Conservation (phyloP, 30 jellyfish, hydroid and myxozoan species). For the Cassiopea xamachana region DNA sequence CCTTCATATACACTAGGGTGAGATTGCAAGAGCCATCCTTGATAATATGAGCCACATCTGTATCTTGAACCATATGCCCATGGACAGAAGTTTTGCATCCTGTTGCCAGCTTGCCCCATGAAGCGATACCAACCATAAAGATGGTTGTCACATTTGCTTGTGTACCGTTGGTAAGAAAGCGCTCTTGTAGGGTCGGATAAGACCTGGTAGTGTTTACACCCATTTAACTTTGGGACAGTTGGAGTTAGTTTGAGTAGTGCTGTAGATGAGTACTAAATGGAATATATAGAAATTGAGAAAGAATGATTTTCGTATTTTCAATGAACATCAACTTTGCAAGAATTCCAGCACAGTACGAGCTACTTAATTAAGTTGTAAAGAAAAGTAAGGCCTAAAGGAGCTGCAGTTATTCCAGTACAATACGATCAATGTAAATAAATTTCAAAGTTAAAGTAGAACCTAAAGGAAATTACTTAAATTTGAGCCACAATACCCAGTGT, state of each 20-base stretch:
- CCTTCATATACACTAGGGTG: slow-evolving; percentile 29
- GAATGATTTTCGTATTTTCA: too few species aligned
- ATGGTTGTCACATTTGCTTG: slow-evolving; percentile 9
- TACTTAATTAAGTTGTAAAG: too few species aligned
- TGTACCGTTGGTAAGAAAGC: slow-evolving; percentile 1
- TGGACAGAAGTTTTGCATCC: slow-evolving; percentile 29
- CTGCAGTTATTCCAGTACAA: too few species aligned
- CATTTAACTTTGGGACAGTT: slow-evolving; percentile 7
- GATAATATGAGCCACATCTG: slow-evolving; percentile 35
- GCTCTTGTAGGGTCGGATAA: slow-evolving; percentile 21
- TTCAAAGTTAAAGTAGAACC: too few species aligned
- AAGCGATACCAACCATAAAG: slow-evolving; percentile 60
- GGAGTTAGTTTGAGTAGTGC: background rate
- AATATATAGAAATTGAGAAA: background rate
- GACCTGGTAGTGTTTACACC: slow-evolving; percentile 35
- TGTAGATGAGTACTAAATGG: background rate
- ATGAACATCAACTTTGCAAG: too few species aligned
- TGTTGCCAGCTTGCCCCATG: slow-evolving; percentile 57
- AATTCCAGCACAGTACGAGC: too few species aligned
- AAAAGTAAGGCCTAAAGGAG: too few species aligned
- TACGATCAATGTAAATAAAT: too few species aligned
- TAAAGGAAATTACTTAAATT: too few species aligned
- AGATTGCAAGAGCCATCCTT: slow-evolving; percentile 28
- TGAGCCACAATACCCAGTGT: too few species aligned
- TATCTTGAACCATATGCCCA: background rate